phyloP scores from a whole-genome alignment of 2,797 vertebrate species.

The Hozukius guyotensis region DNA sequence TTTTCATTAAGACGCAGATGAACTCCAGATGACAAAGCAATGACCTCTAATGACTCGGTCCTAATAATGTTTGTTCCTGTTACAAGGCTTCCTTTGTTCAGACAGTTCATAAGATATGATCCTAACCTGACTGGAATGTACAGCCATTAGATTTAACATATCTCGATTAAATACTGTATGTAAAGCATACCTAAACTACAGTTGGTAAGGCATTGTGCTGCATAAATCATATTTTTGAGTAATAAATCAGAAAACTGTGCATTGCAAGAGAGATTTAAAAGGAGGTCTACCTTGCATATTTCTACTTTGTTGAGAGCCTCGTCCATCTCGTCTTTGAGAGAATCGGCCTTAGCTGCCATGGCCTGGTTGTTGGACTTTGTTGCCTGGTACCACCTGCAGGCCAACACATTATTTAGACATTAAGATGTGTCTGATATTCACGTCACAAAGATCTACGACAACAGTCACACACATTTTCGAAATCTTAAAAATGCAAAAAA shows the following conservation, averaged over 20 bases:
- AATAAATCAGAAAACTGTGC: not conserved
- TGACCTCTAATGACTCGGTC: conserved; percentile 42
- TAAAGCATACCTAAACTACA: not conserved
- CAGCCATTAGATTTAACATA: not conserved
- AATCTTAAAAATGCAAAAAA: not conserved
- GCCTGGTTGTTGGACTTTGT: conserved; percentile 92
- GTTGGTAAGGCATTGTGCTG: not conserved
- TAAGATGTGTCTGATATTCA: not conserved
- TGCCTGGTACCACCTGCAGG: conserved; percentile 89
- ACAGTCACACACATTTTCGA: not conserved
- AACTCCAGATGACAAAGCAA: conserved; percentile 47
- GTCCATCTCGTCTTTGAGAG: conserved; percentile 97
- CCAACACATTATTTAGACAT: not conserved
- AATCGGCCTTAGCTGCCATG: conserved; percentile 92
- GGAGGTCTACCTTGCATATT: conserved; percentile 91
- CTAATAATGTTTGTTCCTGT: conserved; percentile 17
- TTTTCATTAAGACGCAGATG: conserved; percentile 26
- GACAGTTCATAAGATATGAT: conserved; percentile 32
- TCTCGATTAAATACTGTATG: not conserved
- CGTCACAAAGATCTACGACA: not conserved
- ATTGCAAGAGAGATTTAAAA: not conserved
- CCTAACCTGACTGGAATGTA: conserved; percentile 22
- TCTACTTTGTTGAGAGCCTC: conserved; percentile 98
- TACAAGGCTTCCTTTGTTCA: conserved; percentile 59
- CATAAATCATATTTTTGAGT: not conserved